phyloP scores from a whole-genome alignment of 53 echinoderm and acorn worm species.

The Zoroaster sp. region DNA sequence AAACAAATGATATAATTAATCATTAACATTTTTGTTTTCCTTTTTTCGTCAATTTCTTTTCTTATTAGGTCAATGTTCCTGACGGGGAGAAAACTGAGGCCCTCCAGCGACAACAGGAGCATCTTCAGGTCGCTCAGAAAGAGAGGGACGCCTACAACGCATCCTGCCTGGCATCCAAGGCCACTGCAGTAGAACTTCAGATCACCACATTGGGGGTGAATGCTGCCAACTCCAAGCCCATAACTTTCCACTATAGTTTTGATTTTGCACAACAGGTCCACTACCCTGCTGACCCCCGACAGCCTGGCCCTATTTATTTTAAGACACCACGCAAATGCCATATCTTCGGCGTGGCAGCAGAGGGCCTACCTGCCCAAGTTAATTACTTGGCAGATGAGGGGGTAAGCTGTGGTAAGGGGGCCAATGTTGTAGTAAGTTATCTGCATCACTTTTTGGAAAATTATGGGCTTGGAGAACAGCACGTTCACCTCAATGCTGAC shows the following conservation, averaged over 20 bases:
- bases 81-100: too few relatives aligned
- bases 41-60: too few relatives aligned
- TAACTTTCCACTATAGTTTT: slow-evolving; percentile 68
- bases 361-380: slow-evolving; percentile 28
- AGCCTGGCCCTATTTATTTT: slow-evolving; percentile 70
- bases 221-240: background rate
- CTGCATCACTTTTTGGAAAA: slow-evolving; percentile 55
- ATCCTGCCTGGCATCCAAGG: background rate
- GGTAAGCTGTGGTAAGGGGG: slow-evolving; percentile 36
- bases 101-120: background rate
- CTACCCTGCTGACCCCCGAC: slow-evolving; percentile 48
- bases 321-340: slow-evolving; percentile 48
- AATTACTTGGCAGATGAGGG: slow-evolving; percentile 59
- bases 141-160: background rate
- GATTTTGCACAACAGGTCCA: slow-evolving; percentile 69
- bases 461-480: slow-evolving; percentile 50
- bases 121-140: background rate
- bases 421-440: slow-evolving; percentile 38
- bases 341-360: slow-evolving; percentile 49
- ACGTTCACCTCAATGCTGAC: slow-evolving; percentile 40
- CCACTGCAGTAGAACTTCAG: background rate
- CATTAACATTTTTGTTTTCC: too few relatives aligned
- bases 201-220: background rate
- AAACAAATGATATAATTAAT: too few relatives aligned
- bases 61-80: too few relatives aligned